Conservation (phyloP, 2,888 invertebrate species). For the Hartigia nigra region DNA sequence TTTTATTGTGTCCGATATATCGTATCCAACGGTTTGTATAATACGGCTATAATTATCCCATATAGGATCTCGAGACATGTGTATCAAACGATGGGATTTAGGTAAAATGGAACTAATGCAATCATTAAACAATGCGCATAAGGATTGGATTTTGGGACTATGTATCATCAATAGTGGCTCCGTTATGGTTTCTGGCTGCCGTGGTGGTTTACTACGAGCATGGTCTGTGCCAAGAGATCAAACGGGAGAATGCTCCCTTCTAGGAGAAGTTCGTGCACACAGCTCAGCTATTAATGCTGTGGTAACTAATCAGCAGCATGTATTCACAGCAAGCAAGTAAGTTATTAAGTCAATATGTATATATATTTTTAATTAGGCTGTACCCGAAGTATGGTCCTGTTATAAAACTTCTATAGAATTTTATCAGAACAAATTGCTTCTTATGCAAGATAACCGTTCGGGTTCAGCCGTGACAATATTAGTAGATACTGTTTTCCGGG, state of each 20-base stretch:
- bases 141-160: conserved; percentile 87
- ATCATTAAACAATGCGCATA: conserved; percentile 85
- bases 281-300: conserved; percentile 76
- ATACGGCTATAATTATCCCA: neutral
- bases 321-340: conserved; percentile 89
- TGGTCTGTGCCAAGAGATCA: conserved; percentile 72
- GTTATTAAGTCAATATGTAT: conserved; percentile 53
- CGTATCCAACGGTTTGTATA: neutral
- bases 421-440: conserved; percentile 2
- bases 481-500: conserved; percentile 19
- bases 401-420: conserved; percentile 14
- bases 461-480: conserved; percentile 14
- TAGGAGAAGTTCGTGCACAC: conserved; percentile 78
- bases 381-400: conserved; percentile 20
- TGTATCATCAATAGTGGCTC: conserved; percentile 68
- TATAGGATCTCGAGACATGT: conserved; percentile 80
- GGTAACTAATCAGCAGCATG: conserved; percentile 72
- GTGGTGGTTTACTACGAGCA: conserved; percentile 80
- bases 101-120: conserved; percentile 71
- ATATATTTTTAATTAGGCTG: conserved; percentile 8
- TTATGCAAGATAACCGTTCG: conserved; percentile 22
- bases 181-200: conserved; percentile 79
- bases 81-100: conserved; percentile 87
- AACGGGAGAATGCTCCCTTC: conserved; percentile 72
- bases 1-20: neutral